phyloP scores from a whole-genome alignment of 2,888 invertebrate species.

The Aradus depressus region DNA sequence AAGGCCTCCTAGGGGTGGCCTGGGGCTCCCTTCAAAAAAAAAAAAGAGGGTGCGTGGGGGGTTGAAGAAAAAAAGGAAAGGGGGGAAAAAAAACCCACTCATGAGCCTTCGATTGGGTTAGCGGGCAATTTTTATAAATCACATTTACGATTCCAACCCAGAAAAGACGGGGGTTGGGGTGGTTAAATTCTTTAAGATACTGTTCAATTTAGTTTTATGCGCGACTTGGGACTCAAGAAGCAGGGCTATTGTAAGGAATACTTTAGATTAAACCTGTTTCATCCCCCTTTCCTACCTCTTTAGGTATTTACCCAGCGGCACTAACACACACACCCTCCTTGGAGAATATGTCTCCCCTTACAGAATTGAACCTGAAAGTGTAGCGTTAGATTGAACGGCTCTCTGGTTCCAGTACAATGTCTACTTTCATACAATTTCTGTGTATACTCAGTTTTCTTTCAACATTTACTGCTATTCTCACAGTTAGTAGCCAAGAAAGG shows the following conservation, averaged over 20 bases:
- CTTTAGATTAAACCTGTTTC: conserved; percentile 25
- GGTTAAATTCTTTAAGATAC: conserved; percentile 33
- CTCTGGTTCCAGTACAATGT: too few relatives aligned
- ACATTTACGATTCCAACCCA: conserved; percentile 30
- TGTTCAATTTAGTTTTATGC: conserved; percentile 32
- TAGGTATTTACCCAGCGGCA: too few relatives aligned
- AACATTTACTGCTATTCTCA: too few relatives aligned
- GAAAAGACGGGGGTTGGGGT: conserved; percentile 5
- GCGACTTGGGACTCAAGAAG: conserved; percentile 28
- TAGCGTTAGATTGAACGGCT: too few relatives aligned
- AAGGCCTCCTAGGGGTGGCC: conserved; percentile 21
- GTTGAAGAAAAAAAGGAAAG: conserved; percentile 14
- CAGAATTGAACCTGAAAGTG: too few relatives aligned
- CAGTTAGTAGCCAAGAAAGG: too few relatives aligned
- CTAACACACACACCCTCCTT: too few relatives aligned
- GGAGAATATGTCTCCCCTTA: too few relatives aligned
- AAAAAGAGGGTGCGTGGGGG: conserved; percentile 19
- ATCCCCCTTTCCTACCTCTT: background rate
- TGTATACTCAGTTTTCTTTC: too few relatives aligned
- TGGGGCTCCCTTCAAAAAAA: conserved; percentile 18
- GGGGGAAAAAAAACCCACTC: conserved; percentile 26
- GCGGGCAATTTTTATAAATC: conserved; percentile 32
- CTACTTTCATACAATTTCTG: too few relatives aligned
- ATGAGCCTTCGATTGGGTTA: conserved; percentile 30
- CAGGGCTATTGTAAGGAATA: conserved; percentile 25